Percentiles rank a stretch among this genome's conserved stretches.
phyloP scores from a whole-genome alignment of 2,888 invertebrate species.

The Mesorhabditis sp. region DNA sequence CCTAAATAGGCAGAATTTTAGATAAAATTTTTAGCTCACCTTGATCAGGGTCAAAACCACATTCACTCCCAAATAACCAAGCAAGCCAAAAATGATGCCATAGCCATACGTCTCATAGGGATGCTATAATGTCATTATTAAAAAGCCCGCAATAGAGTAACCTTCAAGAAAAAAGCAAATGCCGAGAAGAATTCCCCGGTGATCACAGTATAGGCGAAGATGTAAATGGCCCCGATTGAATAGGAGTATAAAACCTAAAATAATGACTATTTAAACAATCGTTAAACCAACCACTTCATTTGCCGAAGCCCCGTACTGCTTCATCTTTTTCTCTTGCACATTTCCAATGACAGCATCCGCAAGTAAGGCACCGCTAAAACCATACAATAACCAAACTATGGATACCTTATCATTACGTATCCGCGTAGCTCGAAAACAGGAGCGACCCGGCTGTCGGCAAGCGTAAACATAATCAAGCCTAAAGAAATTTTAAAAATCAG shows the following conservation, averaged over 20 bases:
- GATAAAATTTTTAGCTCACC: slow-evolving; percentile 64
- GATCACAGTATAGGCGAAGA: slow-evolving; percentile 71
- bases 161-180: slow-evolving; percentile 74
- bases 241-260: slow-evolving; percentile 77
- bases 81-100: slow-evolving; percentile 78
- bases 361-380: slow-evolving; percentile 75
- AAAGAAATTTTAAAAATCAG: slow-evolving; percentile 7
- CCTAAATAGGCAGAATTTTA: slow-evolving; percentile 12
- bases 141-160: slow-evolving; percentile 56
- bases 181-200: slow-evolving; percentile 76
- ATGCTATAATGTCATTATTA: slow-evolving; percentile 53
- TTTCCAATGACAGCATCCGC: slow-evolving; percentile 95
- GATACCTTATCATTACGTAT: slow-evolving; percentile 53
- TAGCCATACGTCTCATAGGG: slow-evolving; percentile 76
- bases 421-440: slow-evolving; percentile 67
- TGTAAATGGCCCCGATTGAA: slow-evolving; percentile 78
- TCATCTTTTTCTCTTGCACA: slow-evolving; percentile 92
- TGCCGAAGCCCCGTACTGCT: slow-evolving; percentile 75
- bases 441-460: slow-evolving; percentile 71
- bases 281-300: slow-evolving; percentile 74
- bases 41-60: slow-evolving; percentile 84
- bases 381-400: neutral
- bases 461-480: slow-evolving; percentile 75
- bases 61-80: slow-evolving; percentile 88
- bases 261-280: slow-evolving; percentile 7